phyloP scores from a whole-genome alignment of 2,888 invertebrate genomes.

The Spodoptera picta region DNA sequence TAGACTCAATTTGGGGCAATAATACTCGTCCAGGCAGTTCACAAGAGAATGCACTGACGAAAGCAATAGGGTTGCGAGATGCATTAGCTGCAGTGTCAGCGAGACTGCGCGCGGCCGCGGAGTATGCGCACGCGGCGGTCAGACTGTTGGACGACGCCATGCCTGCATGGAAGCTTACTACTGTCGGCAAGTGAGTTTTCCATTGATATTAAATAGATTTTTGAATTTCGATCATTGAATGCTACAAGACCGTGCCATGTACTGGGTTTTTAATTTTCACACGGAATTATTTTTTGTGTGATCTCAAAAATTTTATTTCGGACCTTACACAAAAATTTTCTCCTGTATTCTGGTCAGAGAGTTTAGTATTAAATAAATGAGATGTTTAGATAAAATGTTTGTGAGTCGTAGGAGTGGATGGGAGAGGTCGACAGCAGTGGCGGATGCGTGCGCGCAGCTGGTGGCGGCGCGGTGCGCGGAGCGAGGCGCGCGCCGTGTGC shows the following conservation, averaged over 20 bases:
- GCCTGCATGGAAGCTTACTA: slow-evolving; percentile 82
- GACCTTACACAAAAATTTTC: too few species aligned
- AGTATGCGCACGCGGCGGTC: slow-evolving; percentile 77
- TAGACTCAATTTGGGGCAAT: slow-evolving; percentile 76
- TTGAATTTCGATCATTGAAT: too few species aligned
- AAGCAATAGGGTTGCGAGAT: slow-evolving; percentile 75
- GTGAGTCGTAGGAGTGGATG: slow-evolving; percentile 71
- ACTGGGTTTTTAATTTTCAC: too few species aligned
- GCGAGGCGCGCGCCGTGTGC: slow-evolving; percentile 80
- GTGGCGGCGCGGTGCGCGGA: slow-evolving; percentile 78
- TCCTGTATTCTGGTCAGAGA: too few species aligned
- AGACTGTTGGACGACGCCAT: slow-evolving; percentile 77
- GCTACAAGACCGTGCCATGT: too few species aligned
- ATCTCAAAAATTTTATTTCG: neutral
- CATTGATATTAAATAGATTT: too few species aligned
- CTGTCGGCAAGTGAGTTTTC: slow-evolving; percentile 79
- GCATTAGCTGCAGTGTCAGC: slow-evolving; percentile 79
- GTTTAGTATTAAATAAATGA: too few species aligned
- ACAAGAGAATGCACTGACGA: slow-evolving; percentile 69
- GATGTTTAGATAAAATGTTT: neutral
- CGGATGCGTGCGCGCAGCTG: slow-evolving; percentile 77
- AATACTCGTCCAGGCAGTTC: slow-evolving; percentile 70
- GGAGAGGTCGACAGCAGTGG: slow-evolving; percentile 79
- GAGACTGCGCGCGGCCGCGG: slow-evolving; percentile 77
- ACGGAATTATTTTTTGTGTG: too few species aligned